phyloP scores from a whole-genome alignment of 2,888 invertebrate species.

The Microctonus brassicae region DNA sequence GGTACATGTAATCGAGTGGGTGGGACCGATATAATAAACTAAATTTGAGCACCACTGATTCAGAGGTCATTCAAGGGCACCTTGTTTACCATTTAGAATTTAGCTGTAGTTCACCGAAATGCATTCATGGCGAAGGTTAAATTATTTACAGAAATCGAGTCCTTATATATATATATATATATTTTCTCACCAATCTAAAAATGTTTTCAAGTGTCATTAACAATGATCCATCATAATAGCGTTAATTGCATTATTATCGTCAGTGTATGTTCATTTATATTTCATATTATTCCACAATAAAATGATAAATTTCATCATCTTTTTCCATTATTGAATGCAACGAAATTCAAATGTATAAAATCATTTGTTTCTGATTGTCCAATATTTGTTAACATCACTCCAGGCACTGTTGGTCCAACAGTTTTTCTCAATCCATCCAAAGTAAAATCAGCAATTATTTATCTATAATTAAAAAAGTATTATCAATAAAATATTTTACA shows the following conservation, averaged over 20 bases:
- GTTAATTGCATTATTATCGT: background rate
- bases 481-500: constrained; percentile 33
- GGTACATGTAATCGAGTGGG: background rate
- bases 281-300: constrained; percentile 75
- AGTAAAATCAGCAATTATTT: constrained; percentile 89
- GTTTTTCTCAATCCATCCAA: constrained; percentile 91
- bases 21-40: background rate
- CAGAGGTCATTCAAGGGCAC: constrained; percentile 63
- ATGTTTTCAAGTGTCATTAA: constrained; percentile 6
- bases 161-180: too few species aligned
- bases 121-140: constrained; percentile 46
- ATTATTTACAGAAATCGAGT: background rate
- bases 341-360: constrained; percentile 92
- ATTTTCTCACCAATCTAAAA: too few species aligned
- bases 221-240: background rate
- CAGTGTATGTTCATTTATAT: background rate
- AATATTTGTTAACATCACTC: constrained; percentile 94
- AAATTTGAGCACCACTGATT: constrained; percentile 53
- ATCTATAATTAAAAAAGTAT: constrained; percentile 71
- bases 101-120: constrained; percentile 29
- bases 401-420: constrained; percentile 94
- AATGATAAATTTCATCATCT: constrained; percentile 97
- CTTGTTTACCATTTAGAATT: constrained; percentile 56
- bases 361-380: constrained; percentile 98
- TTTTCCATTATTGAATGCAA: constrained; percentile 83